Base-by-base conservation (phyloP, 2,113 vertebrate genomes). In the Erythrocercus mccallii region DNA sequence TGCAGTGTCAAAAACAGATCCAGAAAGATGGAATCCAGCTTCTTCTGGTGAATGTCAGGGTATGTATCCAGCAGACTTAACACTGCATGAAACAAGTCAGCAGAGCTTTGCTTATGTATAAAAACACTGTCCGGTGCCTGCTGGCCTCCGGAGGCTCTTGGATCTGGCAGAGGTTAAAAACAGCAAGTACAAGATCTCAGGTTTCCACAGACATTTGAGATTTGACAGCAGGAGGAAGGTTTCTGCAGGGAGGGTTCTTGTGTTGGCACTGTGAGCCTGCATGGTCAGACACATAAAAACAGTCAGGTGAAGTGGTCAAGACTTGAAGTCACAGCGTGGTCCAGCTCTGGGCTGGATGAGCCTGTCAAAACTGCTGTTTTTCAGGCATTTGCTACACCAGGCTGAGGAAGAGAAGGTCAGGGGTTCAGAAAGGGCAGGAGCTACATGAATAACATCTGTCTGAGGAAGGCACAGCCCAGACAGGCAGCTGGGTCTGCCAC, bases 1-100 rank as follows among this genome's bases (percentile, higher is more conserved):
- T 84, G 60, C 51, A 25, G 81, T 7, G 8, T 30, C 48, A 88
- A 37, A 89, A 95, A 85, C 61, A 57, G 35, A 72, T 15, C 53
- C 74, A 85, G 61, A 37, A 57, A 53, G 73, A 79, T 15, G 25
- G 53, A 96, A 88, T 76, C 66, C 95, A 93, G 92, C 62, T 82
- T 87, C 85, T 92, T 44, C 95, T 96, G 92, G 78, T 56, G 53
- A 93, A 48, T 42, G 66, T 91, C 92, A 87, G 77, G 1, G 0
- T 2, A 30, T 1, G 8, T 10, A 81, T 74, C 61, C 94, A 95
- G 73, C 65, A 66, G 56, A 51, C 60, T 62, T 2, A 2, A 81
- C 3, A 2, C 56, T 8, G 3, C 47, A 28, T 2, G 2, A 21
- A 54, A 74, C 35, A 38, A 87, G 61, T 38, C 77, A 87, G 56